These are phyloP conservation scores for Alaudala cheleensis DNA, from an alignment of 2,113 vertebrate species.

Conservation along the genomic window DNA sequence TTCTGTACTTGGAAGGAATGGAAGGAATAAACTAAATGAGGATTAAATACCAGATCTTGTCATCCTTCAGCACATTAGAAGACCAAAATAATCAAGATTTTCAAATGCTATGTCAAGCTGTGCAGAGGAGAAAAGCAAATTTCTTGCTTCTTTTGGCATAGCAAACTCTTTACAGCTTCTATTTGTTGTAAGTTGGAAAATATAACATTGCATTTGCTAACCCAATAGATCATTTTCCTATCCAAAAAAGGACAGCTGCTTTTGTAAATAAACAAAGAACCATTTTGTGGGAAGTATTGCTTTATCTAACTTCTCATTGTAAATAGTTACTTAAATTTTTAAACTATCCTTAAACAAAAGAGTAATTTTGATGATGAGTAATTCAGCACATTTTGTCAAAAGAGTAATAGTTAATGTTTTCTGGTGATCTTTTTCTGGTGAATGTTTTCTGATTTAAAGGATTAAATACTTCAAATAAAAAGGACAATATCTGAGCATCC, in stretches of 20 bases:
- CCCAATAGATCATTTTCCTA: constrained; percentile 66
- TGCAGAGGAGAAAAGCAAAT: constrained; percentile 17
- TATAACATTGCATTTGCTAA: constrained; percentile 16
- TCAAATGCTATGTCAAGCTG: neutral
- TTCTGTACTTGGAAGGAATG: neutral
- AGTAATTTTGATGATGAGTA: constrained; percentile 6
- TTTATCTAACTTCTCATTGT: constrained; percentile 1
- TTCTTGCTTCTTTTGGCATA: constrained; percentile 47
- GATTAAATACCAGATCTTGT: constrained; percentile 2
- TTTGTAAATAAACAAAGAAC: neutral
- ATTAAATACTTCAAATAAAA: neutral
- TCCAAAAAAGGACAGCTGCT: constrained; percentile 69
- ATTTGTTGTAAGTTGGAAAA: neutral
- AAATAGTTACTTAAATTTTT: constrained; percentile 3
- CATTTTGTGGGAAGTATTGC: neutral
- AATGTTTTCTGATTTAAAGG: neutral
- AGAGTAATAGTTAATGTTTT: neutral
- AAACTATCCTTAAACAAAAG: neutral
- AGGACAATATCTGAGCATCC: neutral
- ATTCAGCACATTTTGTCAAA: neutral
- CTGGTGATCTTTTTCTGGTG: neutral
- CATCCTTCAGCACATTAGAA: neutral
- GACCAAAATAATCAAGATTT: constrained; percentile 40
- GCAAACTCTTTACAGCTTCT: neutral
- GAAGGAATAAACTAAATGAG: constrained; percentile 7